Base-by-base conservation (phyloP, 2,888 invertebrate species). In the Sabatieria punctata region DNA sequence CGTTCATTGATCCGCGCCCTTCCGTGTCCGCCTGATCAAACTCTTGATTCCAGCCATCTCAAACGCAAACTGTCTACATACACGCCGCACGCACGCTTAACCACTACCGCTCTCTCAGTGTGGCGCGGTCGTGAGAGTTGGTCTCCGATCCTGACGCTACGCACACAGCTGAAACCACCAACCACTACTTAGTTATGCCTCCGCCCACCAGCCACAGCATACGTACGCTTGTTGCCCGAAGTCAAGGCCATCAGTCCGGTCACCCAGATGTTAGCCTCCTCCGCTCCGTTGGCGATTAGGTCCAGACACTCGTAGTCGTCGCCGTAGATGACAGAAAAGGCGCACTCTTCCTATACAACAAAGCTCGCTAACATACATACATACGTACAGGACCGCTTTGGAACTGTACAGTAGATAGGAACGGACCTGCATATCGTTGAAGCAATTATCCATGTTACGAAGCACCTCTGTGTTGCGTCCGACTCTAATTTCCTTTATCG, bases 191-290 rank as follows among this genome's bases (percentile, higher is more conserved):
- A n/a, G n/a, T n/a, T n/a, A n/a, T n/a, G n/a, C n/a, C n/a, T n/a
- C n/a, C n/a, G n/a, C n/a, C n/a, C n/a, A n/a, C n/a, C n/a, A n/a
- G n/a, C n/a, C n/a, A n/a, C n/a, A n/a, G n/a, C n/a, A n/a, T n/a
- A n/a, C n/a, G n/a, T 33, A 33, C 33, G 33, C 13, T n/a, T 13
- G 39, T n/a, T 42, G 22, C 43, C 47, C 38, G 48, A 46, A 21
- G 53, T 57, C 33, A 61, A 37, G 2, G 60, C 61, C 46, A 69
- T 61, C 33, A 73, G 66, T 8, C 73, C 74, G 1, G 73, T 73
- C 27, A 74, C 71, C 75, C 75, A 75, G 49, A 75, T 73, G 56
- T 73, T 74, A 25, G 75, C 73, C 56, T 75, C 74, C 51, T 74
- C 74, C 1, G 73, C 68, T 8, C 71, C 66, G 48, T 69, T 64